phyloP scores from a whole-genome alignment of 2,888 invertebrate genomes.

The Allolobophora icterica region DNA sequence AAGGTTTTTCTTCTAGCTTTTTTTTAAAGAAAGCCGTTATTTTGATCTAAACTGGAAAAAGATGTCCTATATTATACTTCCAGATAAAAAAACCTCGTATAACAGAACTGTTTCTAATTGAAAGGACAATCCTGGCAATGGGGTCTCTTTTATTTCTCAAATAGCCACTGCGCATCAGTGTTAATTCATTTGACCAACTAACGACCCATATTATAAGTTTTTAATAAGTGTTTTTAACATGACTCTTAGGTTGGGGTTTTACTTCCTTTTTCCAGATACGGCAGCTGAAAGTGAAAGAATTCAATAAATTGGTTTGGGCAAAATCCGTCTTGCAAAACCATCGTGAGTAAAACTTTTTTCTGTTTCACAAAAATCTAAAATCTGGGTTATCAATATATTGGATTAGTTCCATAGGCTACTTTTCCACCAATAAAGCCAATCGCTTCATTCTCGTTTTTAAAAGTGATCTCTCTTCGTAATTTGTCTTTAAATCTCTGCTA shows the following conservation, averaged over 20 bases:
- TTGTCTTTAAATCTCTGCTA: not conserved
- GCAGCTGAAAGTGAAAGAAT: not conserved
- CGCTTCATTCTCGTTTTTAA: not conserved
- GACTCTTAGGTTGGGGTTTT: not conserved
- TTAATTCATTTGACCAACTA: not conserved
- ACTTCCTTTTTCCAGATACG: not conserved
- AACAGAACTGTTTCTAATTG: not conserved
- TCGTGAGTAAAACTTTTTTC: not conserved
- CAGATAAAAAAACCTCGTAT: not conserved
- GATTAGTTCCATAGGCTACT: not conserved
- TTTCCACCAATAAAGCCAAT: not conserved
- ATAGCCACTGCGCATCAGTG: not conserved
- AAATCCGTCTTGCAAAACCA: not conserved
- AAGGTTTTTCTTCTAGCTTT: not conserved
- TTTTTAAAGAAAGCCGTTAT: not conserved
- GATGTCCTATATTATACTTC: not conserved
- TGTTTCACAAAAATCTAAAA: too few relatives aligned
- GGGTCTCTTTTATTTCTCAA: not conserved
- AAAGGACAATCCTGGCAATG: not conserved
- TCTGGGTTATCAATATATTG: not conserved
- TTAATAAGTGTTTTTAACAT: not conserved
- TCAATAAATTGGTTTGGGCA: not conserved
- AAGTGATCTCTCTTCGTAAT: not conserved
- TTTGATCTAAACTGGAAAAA: not conserved
- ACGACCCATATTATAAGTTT: not conserved